These are phyloP conservation scores for Napeogenes inachia DNA, from an alignment of 2,888 invertebrate species.

Conservation along the genomic window DNA sequence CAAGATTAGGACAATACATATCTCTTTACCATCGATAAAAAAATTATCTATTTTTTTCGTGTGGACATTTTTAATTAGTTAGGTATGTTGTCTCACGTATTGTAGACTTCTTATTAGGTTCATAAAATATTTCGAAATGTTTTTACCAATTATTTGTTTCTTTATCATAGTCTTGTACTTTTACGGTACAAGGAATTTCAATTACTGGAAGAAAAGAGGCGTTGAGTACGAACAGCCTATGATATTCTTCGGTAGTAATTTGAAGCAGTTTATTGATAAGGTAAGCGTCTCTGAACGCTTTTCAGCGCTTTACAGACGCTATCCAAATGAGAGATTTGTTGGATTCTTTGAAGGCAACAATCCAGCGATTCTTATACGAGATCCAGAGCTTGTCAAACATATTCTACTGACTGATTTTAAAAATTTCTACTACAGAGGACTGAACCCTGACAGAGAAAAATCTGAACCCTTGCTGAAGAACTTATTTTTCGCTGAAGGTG, in stretches of 20 bases:
- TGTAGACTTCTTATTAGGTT: not conserved
- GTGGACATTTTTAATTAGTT: too few species aligned
- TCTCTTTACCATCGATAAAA: too few species aligned
- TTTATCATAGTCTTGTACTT: slow-evolving; percentile 21
- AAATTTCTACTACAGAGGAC: slow-evolving; percentile 37
- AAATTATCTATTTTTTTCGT: too few species aligned
- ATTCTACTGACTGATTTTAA: slow-evolving; percentile 39
- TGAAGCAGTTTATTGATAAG: slow-evolving; percentile 21
- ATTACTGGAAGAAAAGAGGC: slow-evolving; percentile 27
- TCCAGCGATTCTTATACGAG: slow-evolving; percentile 38
- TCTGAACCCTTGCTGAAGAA: slow-evolving; percentile 40
- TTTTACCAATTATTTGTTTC: slow-evolving; percentile 14
- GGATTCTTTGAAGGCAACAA: slow-evolving; percentile 37
- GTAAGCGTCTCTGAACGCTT: slow-evolving; percentile 31
- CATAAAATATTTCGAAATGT: slow-evolving; percentile 10
- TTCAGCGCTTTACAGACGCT: slow-evolving; percentile 32
- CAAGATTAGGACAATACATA: too few species aligned
- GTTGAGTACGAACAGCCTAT: slow-evolving; percentile 23
- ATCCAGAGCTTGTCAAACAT: slow-evolving; percentile 40
- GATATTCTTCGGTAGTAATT: slow-evolving; percentile 22
- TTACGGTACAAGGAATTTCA: slow-evolving; percentile 25
- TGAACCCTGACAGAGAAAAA: slow-evolving; percentile 33
- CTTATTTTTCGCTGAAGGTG: slow-evolving; percentile 42
- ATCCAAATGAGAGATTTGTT: slow-evolving; percentile 40
- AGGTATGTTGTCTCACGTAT: not conserved